These are phyloP conservation scores for Peromyscus aztecus DNA, from an alignment of 2,797 vertebrate species.

Conservation along the genomic window DNA sequence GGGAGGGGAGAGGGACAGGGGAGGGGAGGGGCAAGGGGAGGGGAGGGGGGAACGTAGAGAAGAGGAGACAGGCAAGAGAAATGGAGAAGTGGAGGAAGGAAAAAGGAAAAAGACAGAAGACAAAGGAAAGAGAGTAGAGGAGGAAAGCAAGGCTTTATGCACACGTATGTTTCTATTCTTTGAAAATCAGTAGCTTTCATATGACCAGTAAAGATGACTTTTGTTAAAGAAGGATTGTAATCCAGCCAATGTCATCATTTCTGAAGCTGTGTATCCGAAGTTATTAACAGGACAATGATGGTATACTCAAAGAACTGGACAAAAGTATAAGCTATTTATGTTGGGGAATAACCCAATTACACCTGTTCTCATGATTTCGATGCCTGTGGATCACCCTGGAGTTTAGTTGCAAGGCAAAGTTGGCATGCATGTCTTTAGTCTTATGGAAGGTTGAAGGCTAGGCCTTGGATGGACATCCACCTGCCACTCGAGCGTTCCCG, in stretches of 20 bases:
- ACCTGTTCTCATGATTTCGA: neutral
- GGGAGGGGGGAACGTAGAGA: too few relatives aligned
- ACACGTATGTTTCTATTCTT: neutral
- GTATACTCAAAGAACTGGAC: neutral
- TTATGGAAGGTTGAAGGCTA: too few relatives aligned
- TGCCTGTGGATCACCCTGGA: rapidly evolving
- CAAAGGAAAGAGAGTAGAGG: too few relatives aligned
- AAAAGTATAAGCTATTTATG: neutral
- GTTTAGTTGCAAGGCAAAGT: neutral
- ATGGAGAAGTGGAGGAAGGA: neutral
- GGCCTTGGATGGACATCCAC: neutral
- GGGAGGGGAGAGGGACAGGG: too few relatives aligned
- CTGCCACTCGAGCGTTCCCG: neutral
- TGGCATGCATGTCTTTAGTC: rapidly evolving
- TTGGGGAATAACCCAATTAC: neutral
- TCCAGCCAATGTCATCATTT: neutral
- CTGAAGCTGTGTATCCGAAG: neutral
- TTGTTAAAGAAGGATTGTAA: neutral
- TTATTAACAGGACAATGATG: neutral
- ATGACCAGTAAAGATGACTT: conserved; percentile 22
- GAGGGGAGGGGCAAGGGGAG: neutral
- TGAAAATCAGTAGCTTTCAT: neutral
- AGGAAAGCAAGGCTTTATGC: neutral
- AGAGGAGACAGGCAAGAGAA: neutral
- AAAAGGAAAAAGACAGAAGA: neutral